These are phyloP conservation scores for Pinna nobilis DNA, from an alignment of 1,140 invertebrate species.

Conservation along the genomic window DNA sequence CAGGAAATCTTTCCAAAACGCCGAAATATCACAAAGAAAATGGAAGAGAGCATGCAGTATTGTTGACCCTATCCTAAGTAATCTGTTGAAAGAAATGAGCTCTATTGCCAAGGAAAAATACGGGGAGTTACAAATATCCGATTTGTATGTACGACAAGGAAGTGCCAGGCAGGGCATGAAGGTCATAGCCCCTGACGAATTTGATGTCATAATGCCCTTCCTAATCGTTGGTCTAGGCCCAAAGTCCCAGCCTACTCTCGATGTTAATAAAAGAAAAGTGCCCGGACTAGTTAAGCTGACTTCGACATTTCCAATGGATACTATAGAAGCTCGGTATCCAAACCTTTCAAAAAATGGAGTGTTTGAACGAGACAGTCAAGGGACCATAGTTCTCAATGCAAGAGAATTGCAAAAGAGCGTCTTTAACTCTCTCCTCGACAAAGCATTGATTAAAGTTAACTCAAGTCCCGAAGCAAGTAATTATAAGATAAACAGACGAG, in stretches of 20 bases:
- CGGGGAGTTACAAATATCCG: background rate
- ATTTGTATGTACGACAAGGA: background rate
- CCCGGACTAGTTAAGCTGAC: background rate
- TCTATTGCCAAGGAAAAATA: background rate
- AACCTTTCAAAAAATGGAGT: background rate
- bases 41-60: background rate
- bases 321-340: background rate
- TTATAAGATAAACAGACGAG: background rate
- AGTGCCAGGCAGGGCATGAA: background rate
- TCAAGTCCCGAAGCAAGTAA: background rate
- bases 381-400: background rate
- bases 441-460: background rate
- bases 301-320: background rate
- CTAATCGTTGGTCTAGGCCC: background rate
- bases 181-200: background rate
- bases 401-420: background rate
- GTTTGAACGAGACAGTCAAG: background rate
- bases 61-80: background rate
- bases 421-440: conserved; percentile 3
- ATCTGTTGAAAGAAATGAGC: background rate
- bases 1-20: too few species aligned
- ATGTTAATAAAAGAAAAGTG: background rate
- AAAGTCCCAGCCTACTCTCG: background rate
- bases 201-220: conserved; percentile 2
- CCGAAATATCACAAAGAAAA: background rate